Conservation (phyloP, 37 sponge, comb jelly and placozoan species). For the Chondrosia reniformis region DNA sequence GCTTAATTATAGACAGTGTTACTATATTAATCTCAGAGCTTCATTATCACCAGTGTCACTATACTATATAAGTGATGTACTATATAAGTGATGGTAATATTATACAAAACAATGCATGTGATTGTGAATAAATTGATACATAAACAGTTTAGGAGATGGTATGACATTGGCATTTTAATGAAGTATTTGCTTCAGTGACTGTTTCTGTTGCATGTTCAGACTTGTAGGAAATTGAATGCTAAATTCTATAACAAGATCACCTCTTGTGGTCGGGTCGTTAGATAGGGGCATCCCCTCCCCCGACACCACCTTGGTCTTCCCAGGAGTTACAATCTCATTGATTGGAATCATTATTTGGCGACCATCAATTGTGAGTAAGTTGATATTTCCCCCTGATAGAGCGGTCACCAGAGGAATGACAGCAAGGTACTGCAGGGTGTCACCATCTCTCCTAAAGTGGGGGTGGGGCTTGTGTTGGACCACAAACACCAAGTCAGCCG, state of each 20-base stretch:
- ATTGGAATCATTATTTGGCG: conserved; percentile 77
- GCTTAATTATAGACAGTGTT: too few species aligned
- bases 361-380: conserved; percentile 82
- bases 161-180: neutral
- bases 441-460: conserved; percentile 56
- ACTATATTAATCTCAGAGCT: too few species aligned
- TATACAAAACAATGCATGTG: too few species aligned
- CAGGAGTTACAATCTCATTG: conserved; percentile 87
- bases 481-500: conserved; percentile 93
- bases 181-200: conserved; percentile 73
- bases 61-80: too few species aligned
- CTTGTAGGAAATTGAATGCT: conserved; percentile 72
- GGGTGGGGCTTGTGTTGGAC: conserved; percentile 85
- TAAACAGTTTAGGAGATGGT: neutral
- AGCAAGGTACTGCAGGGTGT: conserved; percentile 71
- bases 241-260: conserved; percentile 85
- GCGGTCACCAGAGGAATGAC: conserved; percentile 74
- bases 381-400: conserved; percentile 63
- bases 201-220: conserved; percentile 75
- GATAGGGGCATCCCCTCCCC: conserved; percentile 91
- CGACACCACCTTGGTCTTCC: conserved; percentile 61
- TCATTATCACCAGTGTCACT: too few species aligned
- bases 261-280: conserved; percentile 49
- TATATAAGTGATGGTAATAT: too few species aligned
- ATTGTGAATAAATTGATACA: neutral